These are phyloP conservation scores for Pemphredon lugubris DNA, from an alignment of 2,888 invertebrate genomes.

Conservation along the genomic window DNA sequence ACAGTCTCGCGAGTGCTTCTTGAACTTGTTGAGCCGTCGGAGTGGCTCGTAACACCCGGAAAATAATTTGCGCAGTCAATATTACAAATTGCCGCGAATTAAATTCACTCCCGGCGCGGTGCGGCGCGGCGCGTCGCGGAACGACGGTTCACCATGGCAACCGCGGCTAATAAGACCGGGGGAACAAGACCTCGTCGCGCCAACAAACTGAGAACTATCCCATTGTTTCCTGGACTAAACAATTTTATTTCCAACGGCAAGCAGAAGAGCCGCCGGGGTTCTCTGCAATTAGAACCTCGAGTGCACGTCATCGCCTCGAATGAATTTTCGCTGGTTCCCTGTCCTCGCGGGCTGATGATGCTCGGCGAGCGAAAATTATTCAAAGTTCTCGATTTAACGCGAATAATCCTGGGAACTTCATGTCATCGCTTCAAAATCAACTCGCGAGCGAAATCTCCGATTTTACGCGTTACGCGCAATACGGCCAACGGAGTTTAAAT, in stretches of 20 bases:
- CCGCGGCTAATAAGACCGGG: too few relatives aligned
- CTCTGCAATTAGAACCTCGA: constrained; percentile 32
- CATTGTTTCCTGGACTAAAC: constrained; percentile 5
- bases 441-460: too few relatives aligned
- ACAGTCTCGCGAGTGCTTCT: constrained; percentile 33
- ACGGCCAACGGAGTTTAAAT: too few relatives aligned
- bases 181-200: neutral
- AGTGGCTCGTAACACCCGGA: constrained; percentile 25
- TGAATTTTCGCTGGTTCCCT: too few relatives aligned
- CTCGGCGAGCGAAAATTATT: too few relatives aligned
- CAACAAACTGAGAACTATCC: neutral
- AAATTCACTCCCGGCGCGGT: constrained; percentile 27
- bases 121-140: constrained; percentile 13
- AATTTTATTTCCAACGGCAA: constrained; percentile 28
- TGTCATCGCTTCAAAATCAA: too few relatives aligned
- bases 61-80: constrained; percentile 53
- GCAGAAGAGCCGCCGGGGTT: neutral
- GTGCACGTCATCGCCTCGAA: neutral
- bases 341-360: too few relatives aligned
- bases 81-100: constrained; percentile 49
- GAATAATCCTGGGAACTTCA: too few relatives aligned
- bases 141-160: neutral
- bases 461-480: too few relatives aligned
- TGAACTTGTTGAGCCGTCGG: constrained; percentile 44
- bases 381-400: too few relatives aligned